Base-by-base conservation (phyloP, 2,888 invertebrate species). In the Magallana nippona region DNA sequence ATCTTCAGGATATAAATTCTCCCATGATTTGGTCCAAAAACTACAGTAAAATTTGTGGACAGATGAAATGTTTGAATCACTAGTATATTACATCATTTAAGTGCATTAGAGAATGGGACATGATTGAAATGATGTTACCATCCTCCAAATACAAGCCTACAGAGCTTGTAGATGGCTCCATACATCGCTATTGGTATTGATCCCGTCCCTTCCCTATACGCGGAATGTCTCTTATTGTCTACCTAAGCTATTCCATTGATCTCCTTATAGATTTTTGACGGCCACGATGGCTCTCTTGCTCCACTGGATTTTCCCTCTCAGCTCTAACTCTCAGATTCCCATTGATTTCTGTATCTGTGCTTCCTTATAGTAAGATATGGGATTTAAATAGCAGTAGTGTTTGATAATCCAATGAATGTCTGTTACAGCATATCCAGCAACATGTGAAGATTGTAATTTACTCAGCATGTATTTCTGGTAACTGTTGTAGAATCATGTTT, bases 201-300 rank as follows among this genome's bases (percentile, higher is more conserved):
- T 71, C 71, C 15, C 27, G 1, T 27, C 27, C 71, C 27, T 71
- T 71, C 62, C 71, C 15, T 27, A 15, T 32, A 15, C 32, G 8
- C 15, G 11, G 0, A 27, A 19, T 71, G 27, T 22, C 27, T 71
- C 15, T 15, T 17, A 71, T 71, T 71, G 71, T 71, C 71, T 71
- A 27, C 71, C 71, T 71, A 27, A 71, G 13, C 71, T 32, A 32
- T 32, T 11, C 3, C 71, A 71, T 71, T 71, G 71, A 71, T 71
- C 71, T 71, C 71, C 10, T 5, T 71, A 71, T 71, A 71, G 71
- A 71, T 71, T 71, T 71, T 11, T 15, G 71, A 1, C 32, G 27
- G 22, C 71, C 27, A 71, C 2, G 22, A 22, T 13, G 63, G 63
- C 71, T 27, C 32, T 71, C 27, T 22, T 8, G 8, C 32, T 71